These are phyloP conservation scores for Druon quercuslanigerum DNA, from an alignment of 1,140 invertebrate species.

Conservation along the genomic window DNA sequence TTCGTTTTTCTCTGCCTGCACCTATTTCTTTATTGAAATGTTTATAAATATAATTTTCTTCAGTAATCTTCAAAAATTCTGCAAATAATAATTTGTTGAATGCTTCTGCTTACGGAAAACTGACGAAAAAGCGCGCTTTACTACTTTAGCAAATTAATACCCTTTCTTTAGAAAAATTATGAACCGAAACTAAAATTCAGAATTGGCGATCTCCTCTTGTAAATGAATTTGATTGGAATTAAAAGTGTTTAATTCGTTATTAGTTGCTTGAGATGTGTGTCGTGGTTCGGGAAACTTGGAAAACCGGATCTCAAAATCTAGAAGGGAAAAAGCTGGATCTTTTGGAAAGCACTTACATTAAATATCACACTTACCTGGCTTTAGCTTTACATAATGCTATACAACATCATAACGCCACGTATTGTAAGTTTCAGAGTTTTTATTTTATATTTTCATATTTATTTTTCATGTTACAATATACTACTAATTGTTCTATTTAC, in stretches of 20 bases:
- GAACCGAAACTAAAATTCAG: too few relatives aligned
- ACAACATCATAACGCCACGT: slow-evolving; percentile 69
- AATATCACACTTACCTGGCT: slow-evolving; percentile 70
- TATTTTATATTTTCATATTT: slow-evolving; percentile 14
- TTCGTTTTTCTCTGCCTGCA: too few relatives aligned
- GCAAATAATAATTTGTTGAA: too few relatives aligned
- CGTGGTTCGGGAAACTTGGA: slow-evolving; percentile 65
- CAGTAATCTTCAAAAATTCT: too few relatives aligned
- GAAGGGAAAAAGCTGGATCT: slow-evolving; percentile 58
- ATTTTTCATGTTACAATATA: slow-evolving; percentile 35
- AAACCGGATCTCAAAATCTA: slow-evolving; percentile 58
- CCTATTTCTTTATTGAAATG: too few relatives aligned
- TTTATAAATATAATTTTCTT: too few relatives aligned
- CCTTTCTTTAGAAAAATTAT: too few relatives aligned
- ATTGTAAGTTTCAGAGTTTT: slow-evolving; percentile 63
- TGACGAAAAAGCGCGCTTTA: too few relatives aligned
- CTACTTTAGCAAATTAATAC: too few relatives aligned
- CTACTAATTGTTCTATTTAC: slow-evolving; percentile 61
- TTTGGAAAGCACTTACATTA: slow-evolving; percentile 69
- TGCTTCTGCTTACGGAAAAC: too few relatives aligned
- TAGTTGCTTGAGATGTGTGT: slow-evolving; percentile 70
- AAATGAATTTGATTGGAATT: slow-evolving; percentile 29
- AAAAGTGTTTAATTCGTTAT: slow-evolving; percentile 20
- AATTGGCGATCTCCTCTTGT: too few relatives aligned
- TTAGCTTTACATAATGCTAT: slow-evolving; percentile 69